phyloP scores from a whole-genome alignment of 1,140 invertebrate genomes.

The Drosophila ironensis region DNA sequence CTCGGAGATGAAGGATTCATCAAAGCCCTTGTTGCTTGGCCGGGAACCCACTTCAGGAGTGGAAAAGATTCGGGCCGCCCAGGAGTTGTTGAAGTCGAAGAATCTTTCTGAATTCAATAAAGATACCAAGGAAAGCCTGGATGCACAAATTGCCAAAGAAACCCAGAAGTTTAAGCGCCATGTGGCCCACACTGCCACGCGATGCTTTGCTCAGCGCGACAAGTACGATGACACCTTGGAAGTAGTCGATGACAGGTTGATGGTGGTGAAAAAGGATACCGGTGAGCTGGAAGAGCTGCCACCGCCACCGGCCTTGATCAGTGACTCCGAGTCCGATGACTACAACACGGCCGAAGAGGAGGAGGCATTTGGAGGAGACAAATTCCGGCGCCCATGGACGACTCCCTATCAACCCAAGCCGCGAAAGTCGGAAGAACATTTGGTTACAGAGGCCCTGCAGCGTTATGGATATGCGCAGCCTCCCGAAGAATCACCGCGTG shows the following conservation, averaged over 20 bases:
- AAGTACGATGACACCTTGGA: slow-evolving; percentile 65
- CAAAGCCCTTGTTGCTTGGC: not conserved
- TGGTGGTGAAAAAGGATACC: slow-evolving; percentile 67
- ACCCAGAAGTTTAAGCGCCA: slow-evolving; percentile 24
- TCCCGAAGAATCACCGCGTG: not conserved
- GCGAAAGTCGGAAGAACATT: slow-evolving; percentile 36
- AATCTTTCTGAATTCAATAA: slow-evolving; percentile 23
- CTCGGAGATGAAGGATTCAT: slow-evolving; percentile 4
- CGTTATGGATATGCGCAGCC: not conserved
- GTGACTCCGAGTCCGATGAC: slow-evolving; percentile 35
- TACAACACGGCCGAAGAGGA: slow-evolving; percentile 62
- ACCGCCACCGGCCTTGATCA: slow-evolving; percentile 43
- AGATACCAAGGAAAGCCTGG: slow-evolving; percentile 37
- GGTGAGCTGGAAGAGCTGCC: slow-evolving; percentile 59
- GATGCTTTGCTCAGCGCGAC: slow-evolving; percentile 60
- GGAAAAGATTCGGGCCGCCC: slow-evolving; percentile 47
- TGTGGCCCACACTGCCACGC: slow-evolving; percentile 30
- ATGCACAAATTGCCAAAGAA: slow-evolving; percentile 32
- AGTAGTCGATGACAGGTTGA: slow-evolving; percentile 58
- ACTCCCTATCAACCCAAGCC: slow-evolving; percentile 40
- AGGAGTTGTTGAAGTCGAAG: slow-evolving; percentile 33
- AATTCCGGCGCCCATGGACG: slow-evolving; percentile 29
- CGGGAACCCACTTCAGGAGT: not conserved
- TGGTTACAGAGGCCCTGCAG: slow-evolving; percentile 26
- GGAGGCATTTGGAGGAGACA: not conserved